phyloP scores from a whole-genome alignment of 30 jellyfish, hydroid and myxozoan genomes.

The Aurelia sp. region DNA sequence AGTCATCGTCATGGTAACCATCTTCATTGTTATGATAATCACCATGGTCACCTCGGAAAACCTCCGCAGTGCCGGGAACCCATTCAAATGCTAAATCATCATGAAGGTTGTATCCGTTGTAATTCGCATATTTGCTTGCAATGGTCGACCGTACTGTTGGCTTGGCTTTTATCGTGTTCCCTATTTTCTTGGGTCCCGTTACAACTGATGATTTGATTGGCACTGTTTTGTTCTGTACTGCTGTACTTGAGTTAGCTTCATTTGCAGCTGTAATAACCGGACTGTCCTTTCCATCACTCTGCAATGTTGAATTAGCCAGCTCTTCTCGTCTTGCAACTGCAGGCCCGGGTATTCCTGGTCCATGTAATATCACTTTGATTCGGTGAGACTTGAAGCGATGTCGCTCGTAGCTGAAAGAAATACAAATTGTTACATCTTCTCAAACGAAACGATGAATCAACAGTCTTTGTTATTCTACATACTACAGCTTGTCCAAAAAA shows the following conservation, averaged over 20 bases:
- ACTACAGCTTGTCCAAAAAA: too few species aligned
- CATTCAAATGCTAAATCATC: constrained; percentile 56
- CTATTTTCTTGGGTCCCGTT: too few species aligned
- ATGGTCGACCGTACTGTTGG: constrained; percentile 25
- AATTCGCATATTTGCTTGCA: constrained; percentile 13
- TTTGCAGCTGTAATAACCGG: too few species aligned
- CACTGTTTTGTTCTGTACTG: too few species aligned
- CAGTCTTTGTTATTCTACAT: too few species aligned
- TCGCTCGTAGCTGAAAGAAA: constrained; percentile 30
- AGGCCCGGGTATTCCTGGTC: constrained; percentile 85
- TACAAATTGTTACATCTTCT: neutral
- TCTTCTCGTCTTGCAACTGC: constrained; percentile 20
- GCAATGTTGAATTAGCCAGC: neutral
- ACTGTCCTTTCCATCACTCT: neutral
- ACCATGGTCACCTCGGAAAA: constrained; percentile 57
- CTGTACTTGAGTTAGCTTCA: too few species aligned
- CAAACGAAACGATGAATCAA: neutral
- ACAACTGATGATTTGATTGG: too few species aligned
- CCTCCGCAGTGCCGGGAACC: constrained; percentile 63
- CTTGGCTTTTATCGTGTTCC: neutral
- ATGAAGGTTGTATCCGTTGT: constrained; percentile 45
- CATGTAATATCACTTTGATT: constrained; percentile 64
- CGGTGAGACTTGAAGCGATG: constrained; percentile 71
- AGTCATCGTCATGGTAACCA: constrained; percentile 45
- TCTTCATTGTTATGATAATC: constrained; percentile 63